Evolutionary conservation across 2,113 vertebrate species (phyloP).

Genomic region (Tretioscincus oriximinensis): DNA sequence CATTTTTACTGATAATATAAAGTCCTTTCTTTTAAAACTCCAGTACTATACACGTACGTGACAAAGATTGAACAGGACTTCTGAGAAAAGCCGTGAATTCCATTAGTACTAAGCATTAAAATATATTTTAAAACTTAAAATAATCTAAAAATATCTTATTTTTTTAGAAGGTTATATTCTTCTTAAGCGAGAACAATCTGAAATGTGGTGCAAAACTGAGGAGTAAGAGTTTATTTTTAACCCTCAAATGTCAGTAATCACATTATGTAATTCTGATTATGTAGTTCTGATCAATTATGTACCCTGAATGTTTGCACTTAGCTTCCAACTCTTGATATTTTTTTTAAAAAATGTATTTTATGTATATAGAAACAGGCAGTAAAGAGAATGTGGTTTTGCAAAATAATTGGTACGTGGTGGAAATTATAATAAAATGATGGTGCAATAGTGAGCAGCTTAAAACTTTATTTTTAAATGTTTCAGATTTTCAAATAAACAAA

Average conservation of each 20-base stretch:
- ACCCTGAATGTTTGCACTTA: constrained; percentile 55
- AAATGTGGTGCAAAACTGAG: constrained; percentile 17
- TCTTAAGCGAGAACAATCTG: constrained; percentile 32
- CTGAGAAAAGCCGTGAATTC: not conserved
- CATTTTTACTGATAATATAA: not conserved
- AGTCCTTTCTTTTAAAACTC: not conserved
- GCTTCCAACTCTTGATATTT: constrained; percentile 39
- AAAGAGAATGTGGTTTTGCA: constrained; percentile 37
- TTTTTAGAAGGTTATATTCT: not conserved
- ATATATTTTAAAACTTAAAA: not conserved
- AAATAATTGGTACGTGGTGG: constrained; percentile 41
- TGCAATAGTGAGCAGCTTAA: constrained; percentile 53
- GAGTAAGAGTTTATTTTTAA: constrained; percentile 5
- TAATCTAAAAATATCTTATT: not conserved
- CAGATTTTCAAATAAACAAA: constrained; percentile 67
- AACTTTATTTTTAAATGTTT: constrained; percentile 57
- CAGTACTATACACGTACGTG: not conserved
- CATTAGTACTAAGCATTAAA: not conserved
- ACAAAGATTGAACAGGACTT: not conserved
- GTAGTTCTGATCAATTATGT: constrained; percentile 41
- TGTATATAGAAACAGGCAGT: constrained; percentile 49
- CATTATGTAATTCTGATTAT: constrained; percentile 34
- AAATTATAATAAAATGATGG: constrained; percentile 35
- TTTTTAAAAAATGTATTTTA: constrained; percentile 52
- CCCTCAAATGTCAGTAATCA: not conserved